Evolutionary conservation across 1,140 invertebrate genomes (phyloP).

Genomic region (Drosophila navojoa): DNA sequence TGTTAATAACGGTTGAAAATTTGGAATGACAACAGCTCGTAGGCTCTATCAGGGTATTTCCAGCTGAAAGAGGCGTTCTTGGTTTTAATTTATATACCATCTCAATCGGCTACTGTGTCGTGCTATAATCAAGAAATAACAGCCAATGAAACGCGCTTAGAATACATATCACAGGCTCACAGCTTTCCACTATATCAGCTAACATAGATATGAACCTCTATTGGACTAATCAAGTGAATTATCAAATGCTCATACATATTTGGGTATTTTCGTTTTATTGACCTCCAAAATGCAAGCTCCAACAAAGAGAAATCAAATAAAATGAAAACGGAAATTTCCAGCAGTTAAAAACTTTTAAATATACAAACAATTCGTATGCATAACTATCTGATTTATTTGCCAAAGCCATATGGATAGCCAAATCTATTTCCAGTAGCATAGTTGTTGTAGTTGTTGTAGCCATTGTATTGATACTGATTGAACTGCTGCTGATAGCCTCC

Average conservation of each 20-base stretch:
- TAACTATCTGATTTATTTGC: conserved; percentile 39
- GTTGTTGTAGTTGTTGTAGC: conserved; percentile 61
- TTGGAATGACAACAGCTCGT: background rate
- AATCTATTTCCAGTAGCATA: conserved; percentile 45
- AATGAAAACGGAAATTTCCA: conserved; percentile 62
- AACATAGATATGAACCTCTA: background rate
- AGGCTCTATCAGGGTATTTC: background rate
- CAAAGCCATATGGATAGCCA: conserved; percentile 60
- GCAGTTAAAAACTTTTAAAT: conserved; percentile 34
- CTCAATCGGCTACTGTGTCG: too few relatives aligned
- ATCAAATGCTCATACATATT: conserved; percentile 29
- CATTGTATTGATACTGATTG: conserved; percentile 55
- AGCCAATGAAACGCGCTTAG: too few relatives aligned
- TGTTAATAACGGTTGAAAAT: conserved; percentile 18
- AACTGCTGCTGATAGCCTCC: conserved; percentile 62
- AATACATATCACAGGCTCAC: too few relatives aligned
- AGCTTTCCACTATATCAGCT: background rate
- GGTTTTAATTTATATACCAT: background rate
- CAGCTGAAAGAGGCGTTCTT: conserved; percentile 2
- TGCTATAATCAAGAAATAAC: too few relatives aligned
- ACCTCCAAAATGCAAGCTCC: conserved; percentile 59
- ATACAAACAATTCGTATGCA: conserved; percentile 20
- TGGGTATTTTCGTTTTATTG: conserved; percentile 77
- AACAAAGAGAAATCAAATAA: conserved; percentile 71
- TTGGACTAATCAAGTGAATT: conserved; percentile 49